Evolutionary conservation across 2,797 vertebrate species (phyloP), one percentile per base, ranked within the genome.

Genomic region (Melanotaenia nigrans): DNA sequence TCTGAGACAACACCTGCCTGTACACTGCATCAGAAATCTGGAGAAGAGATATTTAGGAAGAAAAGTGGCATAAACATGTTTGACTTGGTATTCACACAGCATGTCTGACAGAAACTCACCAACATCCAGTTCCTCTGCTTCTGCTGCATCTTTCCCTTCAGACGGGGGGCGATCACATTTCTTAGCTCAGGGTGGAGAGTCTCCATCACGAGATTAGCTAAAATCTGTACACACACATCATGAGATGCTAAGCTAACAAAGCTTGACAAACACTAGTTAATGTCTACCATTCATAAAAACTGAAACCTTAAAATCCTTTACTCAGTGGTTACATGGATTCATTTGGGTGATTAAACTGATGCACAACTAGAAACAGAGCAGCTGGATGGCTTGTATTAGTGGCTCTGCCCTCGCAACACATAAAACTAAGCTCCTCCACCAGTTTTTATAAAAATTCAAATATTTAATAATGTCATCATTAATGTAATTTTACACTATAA

Each of bases 161-260:
- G 92, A 47, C 96, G 94, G 3, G 97, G 96, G 1, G 84, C 90
- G 0, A 99, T 98, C 76, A 87, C 54, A 0, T 36, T 86, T 79
- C 94, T 94, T 76, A 99, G 92, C 77, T 97, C 95, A 0, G 96
- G 96, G 10, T 95, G 94, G 57, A 99, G 95, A 4, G 94, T 96
- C 90, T 99, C 98, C 97, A 99, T 98, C 87, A 97, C 97, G 85
- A 99, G 92, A 84, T 99, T 98, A 79, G 96, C 95, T 69, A 99
- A 92, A 74, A 99, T 95, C 98, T 99, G 82, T 3, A 20, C 6
- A 73, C 6, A 73, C 16, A 79, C n/a, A 84, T 6, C 81, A 66
- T 0, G n/a, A 36, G 60, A 20, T 45, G 6, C 7, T 11, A 20
- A 11, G 40, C 14, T 18, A 20, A 5, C 42, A 45, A 45, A 45